phyloP scores from a whole-genome alignment of 2,797 vertebrate genomes.

The Gymnoscopelus braueri region DNA sequence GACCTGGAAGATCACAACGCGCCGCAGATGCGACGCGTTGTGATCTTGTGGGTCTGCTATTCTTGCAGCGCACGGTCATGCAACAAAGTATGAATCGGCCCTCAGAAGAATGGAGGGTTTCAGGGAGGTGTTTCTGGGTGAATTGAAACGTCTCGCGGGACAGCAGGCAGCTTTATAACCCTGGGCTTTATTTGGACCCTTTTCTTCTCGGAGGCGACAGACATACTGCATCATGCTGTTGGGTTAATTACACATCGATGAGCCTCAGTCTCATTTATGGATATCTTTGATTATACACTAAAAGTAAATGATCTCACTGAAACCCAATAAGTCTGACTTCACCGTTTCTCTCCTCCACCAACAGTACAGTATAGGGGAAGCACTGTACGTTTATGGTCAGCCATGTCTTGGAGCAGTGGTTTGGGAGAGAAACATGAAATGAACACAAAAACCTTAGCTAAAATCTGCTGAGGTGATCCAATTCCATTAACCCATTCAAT shows the following conservation, averaged over 20 bases:
- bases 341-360: conserved; percentile 20
- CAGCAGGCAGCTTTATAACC: conserved; percentile 57
- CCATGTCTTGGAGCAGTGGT: background rate
- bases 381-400: conserved; percentile 7
- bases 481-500: too few relatives aligned
- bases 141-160: conserved; percentile 47
- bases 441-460: conserved; percentile 20
- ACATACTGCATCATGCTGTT: conserved; percentile 52
- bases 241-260: conserved; percentile 77
- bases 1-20: too few relatives aligned
- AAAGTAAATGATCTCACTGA: conserved; percentile 65
- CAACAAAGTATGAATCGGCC: too few relatives aligned
- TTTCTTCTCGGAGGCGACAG: conserved; percentile 31
- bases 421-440: conserved; percentile 8
- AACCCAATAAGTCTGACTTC: conserved; percentile 54
- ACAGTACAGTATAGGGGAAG: conserved; percentile 1
- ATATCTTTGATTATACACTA: conserved; percentile 72
- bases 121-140: conserved; percentile 36
- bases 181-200: conserved; percentile 44
- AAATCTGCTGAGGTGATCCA: conserved; percentile 11
- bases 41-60: too few relatives aligned
- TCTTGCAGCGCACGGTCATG: too few relatives aligned
- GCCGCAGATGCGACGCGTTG: too few relatives aligned
- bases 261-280: conserved; percentile 66
- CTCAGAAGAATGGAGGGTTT: conserved; percentile 41